Conservation (phyloP, 2,888 invertebrate species). For the Muscina levida region DNA sequence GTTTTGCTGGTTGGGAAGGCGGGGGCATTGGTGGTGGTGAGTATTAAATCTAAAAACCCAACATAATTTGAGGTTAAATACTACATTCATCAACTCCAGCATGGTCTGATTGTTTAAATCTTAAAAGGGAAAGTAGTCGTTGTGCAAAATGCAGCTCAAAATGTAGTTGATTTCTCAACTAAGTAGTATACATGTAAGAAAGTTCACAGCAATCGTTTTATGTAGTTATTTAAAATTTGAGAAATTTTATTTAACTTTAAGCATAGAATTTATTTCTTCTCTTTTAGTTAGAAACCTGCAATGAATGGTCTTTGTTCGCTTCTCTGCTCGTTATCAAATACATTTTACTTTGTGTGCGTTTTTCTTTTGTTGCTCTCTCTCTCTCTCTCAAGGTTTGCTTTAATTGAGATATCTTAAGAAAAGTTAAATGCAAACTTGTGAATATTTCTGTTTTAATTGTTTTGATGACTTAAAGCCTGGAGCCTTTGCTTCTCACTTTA, state of each 20-base stretch:
- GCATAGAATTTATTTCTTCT: no score
- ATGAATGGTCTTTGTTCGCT: no score
- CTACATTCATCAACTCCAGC: conserved; percentile 13
- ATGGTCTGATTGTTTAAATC: not conserved
- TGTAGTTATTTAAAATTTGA: no score
- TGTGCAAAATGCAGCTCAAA: not conserved
- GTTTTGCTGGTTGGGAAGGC: no score
- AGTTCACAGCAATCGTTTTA: no score
- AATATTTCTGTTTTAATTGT: not conserved
- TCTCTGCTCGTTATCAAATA: no score
- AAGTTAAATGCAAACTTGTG: conserved; percentile 11
- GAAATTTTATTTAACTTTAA: no score
- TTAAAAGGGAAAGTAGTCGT: not conserved
- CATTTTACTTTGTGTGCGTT: not conserved
- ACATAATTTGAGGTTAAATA: conserved; percentile 51
- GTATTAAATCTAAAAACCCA: conserved; percentile 31
- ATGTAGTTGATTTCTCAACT: not conserved
- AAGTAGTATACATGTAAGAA: no score
- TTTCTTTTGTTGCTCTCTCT: not conserved
- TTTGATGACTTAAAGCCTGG: not conserved
- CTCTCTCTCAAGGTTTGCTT: not conserved
- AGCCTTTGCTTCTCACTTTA: not conserved
- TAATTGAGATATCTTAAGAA: conserved; percentile 6
- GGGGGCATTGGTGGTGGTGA: no score
- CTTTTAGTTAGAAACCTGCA: no score